Percentiles rank a stretch among this genome's conserved stretches.
phyloP scores from a whole-genome alignment of 2,888 invertebrate species.

The Drosophila prolongata region DNA sequence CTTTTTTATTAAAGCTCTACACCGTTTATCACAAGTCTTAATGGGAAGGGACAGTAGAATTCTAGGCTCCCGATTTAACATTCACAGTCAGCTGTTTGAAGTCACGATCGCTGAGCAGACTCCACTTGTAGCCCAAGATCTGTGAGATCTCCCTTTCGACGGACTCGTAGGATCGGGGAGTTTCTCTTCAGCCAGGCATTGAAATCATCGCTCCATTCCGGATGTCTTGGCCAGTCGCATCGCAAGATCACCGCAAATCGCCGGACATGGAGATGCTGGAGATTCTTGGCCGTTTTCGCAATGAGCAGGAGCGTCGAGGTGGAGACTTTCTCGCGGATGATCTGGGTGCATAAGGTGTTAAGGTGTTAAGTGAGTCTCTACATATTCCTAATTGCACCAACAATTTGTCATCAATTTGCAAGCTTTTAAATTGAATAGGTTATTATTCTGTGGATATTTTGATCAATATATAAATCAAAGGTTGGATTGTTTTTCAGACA shows the following conservation, averaged over 20 bases:
- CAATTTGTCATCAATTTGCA: background rate
- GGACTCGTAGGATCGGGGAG: slow-evolving; percentile 87
- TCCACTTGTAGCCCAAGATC: slow-evolving; percentile 89
- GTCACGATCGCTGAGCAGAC: slow-evolving; percentile 87
- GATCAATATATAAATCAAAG: too few species aligned
- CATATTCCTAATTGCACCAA: background rate
- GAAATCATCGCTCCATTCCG: slow-evolving; percentile 89
- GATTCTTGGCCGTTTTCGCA: slow-evolving; percentile 87
- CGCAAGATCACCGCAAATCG: slow-evolving; percentile 89
- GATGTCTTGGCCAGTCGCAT: slow-evolving; percentile 88
- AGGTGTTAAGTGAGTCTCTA: background rate
- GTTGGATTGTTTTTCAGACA: too few species aligned
- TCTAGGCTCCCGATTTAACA: slow-evolving; percentile 52
- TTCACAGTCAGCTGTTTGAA: slow-evolving; percentile 85
- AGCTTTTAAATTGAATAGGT: background rate
- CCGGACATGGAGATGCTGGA: slow-evolving; percentile 88
- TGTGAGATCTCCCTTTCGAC: slow-evolving; percentile 89
- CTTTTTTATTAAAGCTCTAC: slow-evolving; percentile 62
- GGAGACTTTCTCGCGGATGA: slow-evolving; percentile 91
- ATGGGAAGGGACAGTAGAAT: background rate
- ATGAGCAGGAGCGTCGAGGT: slow-evolving; percentile 90
- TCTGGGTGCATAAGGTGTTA: slow-evolving; percentile 83
- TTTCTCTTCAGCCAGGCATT: slow-evolving; percentile 88
- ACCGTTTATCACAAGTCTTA: slow-evolving; percentile 69
- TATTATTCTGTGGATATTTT: too few species aligned